Evolutionary conservation across 2,888 invertebrate genomes (phyloP), one percentile per base, ranked within the genome.

Genomic region (Zhengitettix transpicula): DNA sequence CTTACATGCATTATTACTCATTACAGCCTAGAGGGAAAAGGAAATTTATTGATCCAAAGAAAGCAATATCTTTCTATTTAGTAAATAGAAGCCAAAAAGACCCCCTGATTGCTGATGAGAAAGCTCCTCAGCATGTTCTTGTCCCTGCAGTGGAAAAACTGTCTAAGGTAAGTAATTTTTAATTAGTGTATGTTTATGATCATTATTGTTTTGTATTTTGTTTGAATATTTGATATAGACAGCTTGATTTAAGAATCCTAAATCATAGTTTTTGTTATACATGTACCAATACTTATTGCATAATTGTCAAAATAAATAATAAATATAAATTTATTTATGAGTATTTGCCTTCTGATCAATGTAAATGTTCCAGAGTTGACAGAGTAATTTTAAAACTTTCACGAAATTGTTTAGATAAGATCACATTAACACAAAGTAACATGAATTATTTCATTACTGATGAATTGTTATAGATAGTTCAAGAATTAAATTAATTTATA

Each of bases 1-100:
- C 3, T 28, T 2, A 28, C 28, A 28, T n/a, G n/a, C 28, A 5
- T 28, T 28, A 28, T 28, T 28, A 40, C 12, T n/a, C 60, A 42
- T 68, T 70, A 15, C 64, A 83, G 82, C 81, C 82, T 52, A 83
- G 82, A 69, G 41, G 83, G 62, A 83, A 81, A 69, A 88, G 83
- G 73, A 86, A 84, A 69, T 96, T 95, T 70, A 93, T 97, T 67
- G 89, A 95, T 71, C 89, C 89, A 67, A 94, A 94, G 71, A 87
- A 87, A 69, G 84, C 94, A 0, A 87, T 93, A 28, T 92, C 91
- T 0, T 98, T 96, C 71, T 88, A 89, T 69, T 74, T 98, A 64
- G 93, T 96, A 1, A 93, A 96, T 70, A 81, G 97, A 70, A 94
- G 94, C 69, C 96, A 96, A 73, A 84, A 84, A 68, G 97, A 97